Evolutionary conservation across 2,888 invertebrate species (phyloP), one percentile per base, ranked within the genome.

Genomic region (Calliphora vomitoria): DNA sequence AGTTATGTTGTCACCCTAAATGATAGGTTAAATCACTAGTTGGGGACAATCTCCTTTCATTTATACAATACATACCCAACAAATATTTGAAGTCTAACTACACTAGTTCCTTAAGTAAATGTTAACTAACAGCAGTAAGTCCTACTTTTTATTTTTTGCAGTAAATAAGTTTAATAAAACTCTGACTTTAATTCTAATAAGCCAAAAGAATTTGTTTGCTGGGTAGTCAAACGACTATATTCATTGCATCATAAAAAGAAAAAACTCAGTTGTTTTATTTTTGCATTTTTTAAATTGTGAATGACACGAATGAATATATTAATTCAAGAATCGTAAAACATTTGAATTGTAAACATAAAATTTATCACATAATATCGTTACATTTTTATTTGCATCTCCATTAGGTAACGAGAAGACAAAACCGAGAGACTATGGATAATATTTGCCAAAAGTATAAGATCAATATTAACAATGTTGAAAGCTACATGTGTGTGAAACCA

Each of bases 301-400:
- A 71, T 41, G 11, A 58, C 38, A 11, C 13, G 8, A 41, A 20
- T 20, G n/a, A 64, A 35, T 38, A 60, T n/a, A 38, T 64, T 20
- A 68, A 68, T 25, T 15, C 47, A 25, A 25, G 15, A 60, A 60
- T 31, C 31, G 15, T 68, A 47, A 68, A 68, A 68, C 47, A 44
- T 68, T 68, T 68, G 15, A 68, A 68, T 15, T 68, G 66, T 68
- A 44, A 68, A 68, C 13, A 68, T 44, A 68, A 47, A 68, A 47
- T 68, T 68, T 68, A 47, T 68, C 47, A 47, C 41, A 47, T 47
- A 47, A 47, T 44, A 68, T 68, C 44, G 44, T 68, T 15, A 68
- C 11, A 60, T 60, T 20, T 68, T 68, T 47, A 44, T 68, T 44
- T 44, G 66, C 44, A 68, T 31, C 31, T 4, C 18, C 66, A 44